Conservation (phyloP, 2,888 invertebrate species). For the Lithodes maja region DNA sequence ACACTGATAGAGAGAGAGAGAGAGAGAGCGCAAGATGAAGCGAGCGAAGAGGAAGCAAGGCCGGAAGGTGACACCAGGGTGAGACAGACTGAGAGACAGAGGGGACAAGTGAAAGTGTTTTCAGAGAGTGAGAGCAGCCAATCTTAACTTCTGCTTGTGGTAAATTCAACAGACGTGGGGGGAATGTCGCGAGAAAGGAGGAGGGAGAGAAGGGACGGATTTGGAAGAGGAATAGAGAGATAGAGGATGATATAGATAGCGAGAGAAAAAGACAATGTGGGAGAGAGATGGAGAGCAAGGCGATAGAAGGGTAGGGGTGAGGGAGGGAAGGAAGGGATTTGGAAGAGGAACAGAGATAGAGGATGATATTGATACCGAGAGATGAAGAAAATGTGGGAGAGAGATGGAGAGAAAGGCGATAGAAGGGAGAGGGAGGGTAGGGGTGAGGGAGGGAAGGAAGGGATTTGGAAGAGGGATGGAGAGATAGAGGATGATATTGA, state of each 20-base stretch:
- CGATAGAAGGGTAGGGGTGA: background rate
- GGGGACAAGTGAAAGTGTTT: background rate
- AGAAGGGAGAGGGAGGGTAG: background rate
- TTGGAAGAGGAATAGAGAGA: background rate
- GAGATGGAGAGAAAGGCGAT: background rate
- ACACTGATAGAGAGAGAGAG: background rate
- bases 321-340: background rate
- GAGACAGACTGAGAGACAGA: background rate
- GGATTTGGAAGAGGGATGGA: background rate
- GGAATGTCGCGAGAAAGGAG: background rate
- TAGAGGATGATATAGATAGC: background rate
- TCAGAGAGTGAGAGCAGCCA: background rate
- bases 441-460: background rate
- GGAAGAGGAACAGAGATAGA: background rate
- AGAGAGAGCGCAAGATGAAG: background rate
- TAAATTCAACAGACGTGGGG: background rate
- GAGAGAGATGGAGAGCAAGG: background rate
- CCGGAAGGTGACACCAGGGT: background rate
- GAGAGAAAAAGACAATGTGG: background rate
- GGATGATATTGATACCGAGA: background rate
- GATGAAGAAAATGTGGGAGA: background rate
- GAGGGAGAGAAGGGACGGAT: background rate
- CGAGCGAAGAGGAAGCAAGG: background rate
- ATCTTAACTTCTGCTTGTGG: slow-evolving; percentile 1
- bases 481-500: background rate